Evolutionary conservation across 2,888 invertebrate genomes (phyloP), one percentile per base, ranked within the genome.

Genomic region (Dendrolimus pini): DNA sequence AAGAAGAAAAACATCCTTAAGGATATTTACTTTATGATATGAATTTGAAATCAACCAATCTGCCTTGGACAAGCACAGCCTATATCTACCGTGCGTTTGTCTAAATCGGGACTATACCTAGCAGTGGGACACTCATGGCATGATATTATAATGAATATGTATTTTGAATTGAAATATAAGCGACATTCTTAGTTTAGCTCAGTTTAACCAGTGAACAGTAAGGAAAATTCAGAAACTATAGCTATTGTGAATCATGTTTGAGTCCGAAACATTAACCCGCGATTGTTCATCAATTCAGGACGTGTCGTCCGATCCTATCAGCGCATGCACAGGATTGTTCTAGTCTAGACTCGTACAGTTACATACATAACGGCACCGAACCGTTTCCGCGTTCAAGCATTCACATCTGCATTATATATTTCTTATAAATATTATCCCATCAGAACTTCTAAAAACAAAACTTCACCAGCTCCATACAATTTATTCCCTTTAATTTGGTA

Each of bases 291-390:
- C 75, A 83, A 88, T 88, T 81, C 87, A 83, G 80, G 80, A 84
- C 85, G 71, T 83, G 86, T 84, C 82, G 78, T 73, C 69, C 70
- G 82, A 82, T 83, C 71, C 78, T 79, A 83, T 81, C 82, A 77
- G 67, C 72, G 64, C 65, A 68, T 70, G 78, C 80, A 67, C 77
- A 86, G 88, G 86, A 87, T 82, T 83, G 82, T 89, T 88, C 87
- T 88, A 88, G 87, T 81, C 85, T 79, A 83, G 74, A 78, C 78
- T 75, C 75, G 71, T 82, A 89, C 89, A 85, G 89, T 90, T 88
- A 89, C 61, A 47, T 58, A 69, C 60, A 73, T 89, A 89, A 89
- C 89, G 89, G 89, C 78, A 85, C 72, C 67, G 65, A 68, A 69
- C 78, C 78, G 78, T 86, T 89, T 89, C 87, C 86, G 83, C 78